Evolutionary conservation across 2,888 invertebrate genomes (phyloP).

Genomic region (Drosophila parthenogenetica): DNA sequence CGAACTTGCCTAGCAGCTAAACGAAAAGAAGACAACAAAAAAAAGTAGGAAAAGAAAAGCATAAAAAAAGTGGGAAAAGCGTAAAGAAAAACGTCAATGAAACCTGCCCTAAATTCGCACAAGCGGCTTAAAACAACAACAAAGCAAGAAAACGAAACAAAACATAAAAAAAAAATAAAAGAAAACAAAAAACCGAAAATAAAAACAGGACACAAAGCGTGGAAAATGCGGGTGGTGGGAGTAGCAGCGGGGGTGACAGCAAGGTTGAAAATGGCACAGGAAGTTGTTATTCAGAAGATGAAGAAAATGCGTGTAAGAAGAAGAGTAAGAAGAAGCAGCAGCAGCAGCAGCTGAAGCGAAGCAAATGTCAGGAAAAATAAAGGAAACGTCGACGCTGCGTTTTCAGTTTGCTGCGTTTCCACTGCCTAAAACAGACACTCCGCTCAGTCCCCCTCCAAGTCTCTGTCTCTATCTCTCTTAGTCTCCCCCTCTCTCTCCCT

Average conservation of each 20-base stretch:
- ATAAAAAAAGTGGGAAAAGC: conserved; percentile 4
- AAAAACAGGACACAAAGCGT: conserved; percentile 52
- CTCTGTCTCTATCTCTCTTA: neutral
- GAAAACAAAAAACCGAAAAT: conserved; percentile 14
- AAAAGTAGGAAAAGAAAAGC: conserved; percentile 1
- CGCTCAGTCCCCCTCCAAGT: too few relatives aligned
- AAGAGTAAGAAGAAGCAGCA: neutral
- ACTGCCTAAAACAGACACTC: neutral
- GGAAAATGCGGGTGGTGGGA: conserved; percentile 40
- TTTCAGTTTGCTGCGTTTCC: conserved; percentile 53
- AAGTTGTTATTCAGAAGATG: conserved; percentile 11
- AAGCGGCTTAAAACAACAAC: conserved; percentile 70
- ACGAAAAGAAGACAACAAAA: conserved; percentile 18
- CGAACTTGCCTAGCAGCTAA: conserved; percentile 44
- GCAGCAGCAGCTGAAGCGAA: conserved; percentile 4
- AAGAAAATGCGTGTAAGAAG: neutral
- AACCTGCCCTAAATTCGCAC: conserved; percentile 78
- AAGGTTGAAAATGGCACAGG: conserved; percentile 18
- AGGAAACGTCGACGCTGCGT: conserved; percentile 71
- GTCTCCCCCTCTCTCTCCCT: neutral
- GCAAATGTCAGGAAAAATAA: conserved; percentile 17
- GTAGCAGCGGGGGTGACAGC: conserved; percentile 20
- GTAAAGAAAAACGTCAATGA: conserved; percentile 56
- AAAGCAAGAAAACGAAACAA: conserved; percentile 29
- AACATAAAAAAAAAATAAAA: conserved; percentile 18